Evolutionary conservation across 2,888 invertebrate species (phyloP), one percentile per base, ranked within the genome.

Genomic region (Hoplodrina ambigua): DNA sequence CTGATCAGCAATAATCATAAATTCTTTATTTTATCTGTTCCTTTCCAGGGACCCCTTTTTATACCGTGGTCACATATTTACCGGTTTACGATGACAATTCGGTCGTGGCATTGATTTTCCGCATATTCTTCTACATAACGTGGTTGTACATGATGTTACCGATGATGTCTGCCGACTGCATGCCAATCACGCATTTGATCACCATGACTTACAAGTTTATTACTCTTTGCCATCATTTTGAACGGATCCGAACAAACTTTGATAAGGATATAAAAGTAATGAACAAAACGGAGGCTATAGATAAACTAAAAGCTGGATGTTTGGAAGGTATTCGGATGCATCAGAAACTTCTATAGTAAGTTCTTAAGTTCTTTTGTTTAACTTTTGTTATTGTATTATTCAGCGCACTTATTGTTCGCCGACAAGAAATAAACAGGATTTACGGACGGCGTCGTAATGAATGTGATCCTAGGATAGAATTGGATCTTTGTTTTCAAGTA

Each of bases 111-210:
- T 88, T 88, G 59, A 83, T 84, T 60, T 85, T 92, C 58, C 91
- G 94, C 33, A 85, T 94, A 59, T 93, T 94, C 66, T 95, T 95
- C 82, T 94, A 94, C 77, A 66, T 90, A 11, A 94, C 92, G 3
- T 95, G 94, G 94, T 60, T 94, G 49, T 94, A 94, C 69, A 93
- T 94, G 94, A 95, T 94, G 95, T 83, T 94, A 4, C 94, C 94
- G 0, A 94, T 95, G 94, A 93, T 95, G 91, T 91, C 93, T 2
- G 91, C 93, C 0, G 95, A 95, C 83, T 94, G 94, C 72, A 87
- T 94, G 92, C 94, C 94, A 0, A 94, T 94, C 69, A 87, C 91
- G 8, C 94, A 94, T 78, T 89, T 95, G 41, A 92, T 94, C 33
- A 84, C 85, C 7, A 86, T 94, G 84, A 84, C 92, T 2, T 90